These are phyloP conservation scores for Caerostris extrusa DNA, from an alignment of 1,140 invertebrate species.

Conservation along the genomic window DNA sequence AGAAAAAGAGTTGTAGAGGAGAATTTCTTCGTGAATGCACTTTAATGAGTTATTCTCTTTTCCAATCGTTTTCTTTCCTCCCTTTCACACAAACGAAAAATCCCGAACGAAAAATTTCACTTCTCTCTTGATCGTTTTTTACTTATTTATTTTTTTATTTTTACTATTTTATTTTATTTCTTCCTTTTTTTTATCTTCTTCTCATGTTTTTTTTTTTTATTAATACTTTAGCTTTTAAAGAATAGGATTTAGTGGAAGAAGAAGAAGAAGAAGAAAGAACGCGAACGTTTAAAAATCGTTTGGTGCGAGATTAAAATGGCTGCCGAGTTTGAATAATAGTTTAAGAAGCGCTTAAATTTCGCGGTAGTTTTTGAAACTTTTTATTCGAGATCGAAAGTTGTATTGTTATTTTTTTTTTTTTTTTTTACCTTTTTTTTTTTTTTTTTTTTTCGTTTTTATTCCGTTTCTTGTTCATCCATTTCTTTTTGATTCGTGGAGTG, in stretches of 20 bases:
- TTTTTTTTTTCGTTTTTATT: neutral
- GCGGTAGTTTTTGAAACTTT: constrained; percentile 51
- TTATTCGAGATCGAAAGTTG: constrained; percentile 28
- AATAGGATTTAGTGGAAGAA: constrained; percentile 9
- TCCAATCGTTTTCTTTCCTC: constrained; percentile 61
- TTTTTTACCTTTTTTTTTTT: too few relatives aligned
- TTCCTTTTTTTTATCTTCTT: neutral
- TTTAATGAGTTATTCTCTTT: constrained; percentile 76
- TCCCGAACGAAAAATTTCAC: constrained; percentile 62
- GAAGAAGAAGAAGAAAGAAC: neutral
- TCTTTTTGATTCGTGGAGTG: neutral
- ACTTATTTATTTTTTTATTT: constrained; percentile 6
- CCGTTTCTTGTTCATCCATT: neutral
- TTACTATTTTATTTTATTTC: constrained; percentile 1
- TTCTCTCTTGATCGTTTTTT: constrained; percentile 65
- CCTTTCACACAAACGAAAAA: constrained; percentile 45
- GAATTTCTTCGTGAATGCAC: constrained; percentile 74
- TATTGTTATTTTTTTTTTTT: neutral
- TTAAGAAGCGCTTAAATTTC: constrained; percentile 73
- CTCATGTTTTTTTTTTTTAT: neutral
- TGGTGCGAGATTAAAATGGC: constrained; percentile 72
- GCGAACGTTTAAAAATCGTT: constrained; percentile 65
- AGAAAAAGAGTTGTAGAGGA: constrained; percentile 62
- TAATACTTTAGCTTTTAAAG: constrained; percentile 36
- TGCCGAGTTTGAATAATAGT: constrained; percentile 71